Base-by-base conservation (phyloP, 2,888 invertebrate genomes). In the Sinodicranocentrus sp. region DNA sequence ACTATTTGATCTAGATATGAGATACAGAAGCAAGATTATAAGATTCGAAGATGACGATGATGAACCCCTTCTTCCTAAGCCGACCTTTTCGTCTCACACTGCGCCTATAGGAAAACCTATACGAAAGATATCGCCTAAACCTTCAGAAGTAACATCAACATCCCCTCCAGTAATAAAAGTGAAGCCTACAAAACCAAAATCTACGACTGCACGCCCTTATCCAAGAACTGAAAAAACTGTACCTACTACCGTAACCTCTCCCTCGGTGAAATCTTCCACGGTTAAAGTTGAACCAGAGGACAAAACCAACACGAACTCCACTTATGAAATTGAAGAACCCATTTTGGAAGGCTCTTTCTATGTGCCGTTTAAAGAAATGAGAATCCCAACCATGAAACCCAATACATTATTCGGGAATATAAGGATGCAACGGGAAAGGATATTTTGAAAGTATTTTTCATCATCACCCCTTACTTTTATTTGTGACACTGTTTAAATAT, bases 51-150 rank as follows among this genome's bases (percentile, higher is more conserved):
- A 33, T 0, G n/a, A 39, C 0, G 57, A 72, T 26, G 1, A 5
- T 19, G 71, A 72, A 19, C 71, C 71, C 0, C 17, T 72, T 0
- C 71, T 72, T 23, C 71, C 71, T 13, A 0, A 2, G 1, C 71
- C 71, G 21, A 72, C 71, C 1, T 72, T 72, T 72, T 43, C 57
- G 10, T 2, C 70, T 2, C 13, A 2, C 23, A 13, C n/a, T 33
- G 17, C 48, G n/a, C n/a, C n/a, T 21, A 13, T 10, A n/a, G 43
- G 28, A 21, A 21, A 21, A 13, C 21, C 17, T 8, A 13, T 59
- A 25, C 6, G 52, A 52, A 52, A 3, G 6, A 17, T n/a, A n/a
- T 8, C 39, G 39, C 39, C 39, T 39, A 15, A 2, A 19, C 2
- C 19, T 52, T 21, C 52, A 17, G 52, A 52, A 19, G 17, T 2